Conservation (phyloP, 2,113 vertebrate genomes). For the Willisornis vidua region DNA sequence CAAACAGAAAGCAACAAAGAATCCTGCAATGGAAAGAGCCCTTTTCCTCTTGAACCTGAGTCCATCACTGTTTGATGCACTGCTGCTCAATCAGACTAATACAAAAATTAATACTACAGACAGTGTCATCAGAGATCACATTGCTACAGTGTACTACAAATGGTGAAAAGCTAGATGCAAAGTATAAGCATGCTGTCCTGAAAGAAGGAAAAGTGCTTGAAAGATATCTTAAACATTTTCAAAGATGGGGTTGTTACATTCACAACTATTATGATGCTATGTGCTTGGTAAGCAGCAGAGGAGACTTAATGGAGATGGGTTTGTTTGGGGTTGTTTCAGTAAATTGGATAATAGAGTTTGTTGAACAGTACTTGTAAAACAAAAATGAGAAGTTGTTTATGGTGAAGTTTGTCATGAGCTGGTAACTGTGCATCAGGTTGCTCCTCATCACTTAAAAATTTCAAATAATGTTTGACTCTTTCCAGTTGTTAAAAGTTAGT, state of each 20-base stretch:
- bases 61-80: neutral
- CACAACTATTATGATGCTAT: neutral
- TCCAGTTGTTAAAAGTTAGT: neutral
- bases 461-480: neutral
- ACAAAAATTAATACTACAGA: neutral
- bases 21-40: fast-evolving
- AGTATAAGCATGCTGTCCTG: neutral
- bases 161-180: neutral
- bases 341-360: neutral
- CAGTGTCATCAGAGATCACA: neutral
- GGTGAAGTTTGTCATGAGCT: neutral
- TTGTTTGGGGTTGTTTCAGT: neutral
- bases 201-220: neutral
- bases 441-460: neutral
- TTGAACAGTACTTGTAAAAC: neutral
- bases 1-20: neutral
- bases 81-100: neutral
- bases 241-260: neutral
- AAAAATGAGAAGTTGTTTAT: neutral
- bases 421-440: neutral
- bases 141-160: neutral
- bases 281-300: neutral
- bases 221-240: neutral
- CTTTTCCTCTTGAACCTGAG: neutral
- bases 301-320: neutral